A percentile compares a stretch with the other conserved stretches of the same genome.
Conservation (phyloP, 2,888 invertebrate genomes). For the Piscicola geometra region DNA sequence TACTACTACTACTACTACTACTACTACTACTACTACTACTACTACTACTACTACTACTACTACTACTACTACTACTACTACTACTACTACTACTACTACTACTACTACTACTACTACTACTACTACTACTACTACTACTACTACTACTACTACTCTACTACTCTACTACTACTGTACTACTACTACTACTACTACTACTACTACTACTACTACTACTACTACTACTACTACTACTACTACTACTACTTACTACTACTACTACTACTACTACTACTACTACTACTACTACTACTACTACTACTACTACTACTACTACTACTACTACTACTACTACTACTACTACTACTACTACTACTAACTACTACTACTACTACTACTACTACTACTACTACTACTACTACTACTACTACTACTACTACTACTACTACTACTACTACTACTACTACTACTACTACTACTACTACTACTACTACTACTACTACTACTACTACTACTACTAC, state of each 20-base stretch:
- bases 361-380: slow-evolving; percentile 27
- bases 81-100: slow-evolving; percentile 28
- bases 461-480: slow-evolving; percentile 28
- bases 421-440: slow-evolving; percentile 25
- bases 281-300: slow-evolving; percentile 28
- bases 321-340: slow-evolving; percentile 28
- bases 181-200: slow-evolving; percentile 32
- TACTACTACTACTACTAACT: slow-evolving; percentile 27
- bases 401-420: slow-evolving; percentile 27
- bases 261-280: slow-evolving; percentile 27
- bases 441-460: slow-evolving; percentile 25
- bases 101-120: slow-evolving; percentile 28
- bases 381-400: slow-evolving; percentile 27
- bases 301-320: slow-evolving; percentile 28
- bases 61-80: slow-evolving; percentile 28
- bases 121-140: slow-evolving; percentile 27
- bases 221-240: slow-evolving; percentile 30
- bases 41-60: slow-evolving; percentile 33
- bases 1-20: slow-evolving; percentile 33
- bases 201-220: slow-evolving; percentile 32
- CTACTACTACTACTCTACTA: slow-evolving; percentile 25
- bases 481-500: slow-evolving; percentile 28
- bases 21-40: slow-evolving; percentile 34
- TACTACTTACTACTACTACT: slow-evolving; percentile 26
- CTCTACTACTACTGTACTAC: slow-evolving; percentile 24